Conservation (phyloP, 2,888 invertebrate species). For the Caenorhabditis zanzibari region DNA sequence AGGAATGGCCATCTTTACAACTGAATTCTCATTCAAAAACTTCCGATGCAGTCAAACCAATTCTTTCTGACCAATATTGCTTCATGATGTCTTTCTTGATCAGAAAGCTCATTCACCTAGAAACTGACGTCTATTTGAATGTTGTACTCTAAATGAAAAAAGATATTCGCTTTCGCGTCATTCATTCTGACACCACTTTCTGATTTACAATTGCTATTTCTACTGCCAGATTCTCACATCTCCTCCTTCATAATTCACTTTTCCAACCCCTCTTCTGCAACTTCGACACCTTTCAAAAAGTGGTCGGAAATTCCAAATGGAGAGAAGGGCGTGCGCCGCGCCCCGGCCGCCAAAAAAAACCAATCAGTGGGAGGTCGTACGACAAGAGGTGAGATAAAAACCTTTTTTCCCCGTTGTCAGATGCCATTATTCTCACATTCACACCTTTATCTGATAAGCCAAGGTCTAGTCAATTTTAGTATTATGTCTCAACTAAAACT, state of each 20-base stretch:
- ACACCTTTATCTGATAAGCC: not conserved
- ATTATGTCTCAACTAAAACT: not conserved
- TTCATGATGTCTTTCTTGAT: not conserved
- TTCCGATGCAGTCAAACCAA: not conserved
- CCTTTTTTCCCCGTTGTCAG: not conserved
- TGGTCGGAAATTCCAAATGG: not conserved
- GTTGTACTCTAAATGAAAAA: not conserved
- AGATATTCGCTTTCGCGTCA: not conserved
- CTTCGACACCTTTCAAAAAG: not conserved
- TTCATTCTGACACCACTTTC: not conserved
- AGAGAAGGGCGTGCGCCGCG: not conserved
- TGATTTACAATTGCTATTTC: not conserved
- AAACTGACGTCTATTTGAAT: not conserved
- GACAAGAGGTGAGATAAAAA: not conserved
- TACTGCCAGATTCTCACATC: constrained; percentile 22
- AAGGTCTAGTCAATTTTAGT: not conserved
- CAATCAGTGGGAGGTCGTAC: constrained; percentile 27
- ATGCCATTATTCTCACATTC: constrained; percentile 12
- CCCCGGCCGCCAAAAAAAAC: constrained; percentile 20
- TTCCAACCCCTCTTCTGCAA: constrained; percentile 6
- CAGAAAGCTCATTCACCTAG: constrained; percentile 2
- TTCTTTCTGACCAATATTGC: not conserved
- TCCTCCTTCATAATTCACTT: too few species aligned
- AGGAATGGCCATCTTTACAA: too few species aligned
- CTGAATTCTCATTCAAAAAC: not conserved